Evolutionary conservation across 2,113 vertebrate species (phyloP).

Genomic region (Phalacrocorax brasilianus): DNA sequence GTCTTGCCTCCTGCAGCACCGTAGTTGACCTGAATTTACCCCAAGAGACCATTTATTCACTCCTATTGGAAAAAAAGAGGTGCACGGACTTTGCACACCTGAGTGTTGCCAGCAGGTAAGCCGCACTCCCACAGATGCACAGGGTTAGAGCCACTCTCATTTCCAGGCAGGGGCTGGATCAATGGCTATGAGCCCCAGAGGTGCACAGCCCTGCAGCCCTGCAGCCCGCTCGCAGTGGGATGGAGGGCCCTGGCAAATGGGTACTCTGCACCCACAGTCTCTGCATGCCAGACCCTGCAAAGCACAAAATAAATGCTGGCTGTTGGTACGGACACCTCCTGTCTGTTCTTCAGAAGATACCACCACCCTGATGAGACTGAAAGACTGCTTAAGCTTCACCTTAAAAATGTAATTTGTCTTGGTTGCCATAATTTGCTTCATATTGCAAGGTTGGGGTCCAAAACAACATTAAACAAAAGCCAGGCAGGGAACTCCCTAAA

Average conservation of each 20-base stretch:
- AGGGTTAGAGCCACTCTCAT: background rate
- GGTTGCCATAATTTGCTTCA: background rate
- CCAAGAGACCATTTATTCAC: background rate
- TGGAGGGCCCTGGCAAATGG: fast-evolving
- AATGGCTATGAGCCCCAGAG: background rate
- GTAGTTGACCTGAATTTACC: background rate
- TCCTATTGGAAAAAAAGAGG: background rate
- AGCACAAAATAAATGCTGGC: background rate
- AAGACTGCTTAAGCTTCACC: background rate
- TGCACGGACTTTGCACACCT: background rate
- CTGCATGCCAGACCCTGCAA: background rate
- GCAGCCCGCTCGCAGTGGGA: background rate
- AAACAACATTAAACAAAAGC: background rate
- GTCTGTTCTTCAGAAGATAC: background rate
- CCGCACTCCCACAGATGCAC: background rate
- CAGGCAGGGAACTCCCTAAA: background rate
- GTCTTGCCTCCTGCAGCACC: background rate
- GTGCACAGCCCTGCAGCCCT: background rate
- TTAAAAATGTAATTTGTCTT: background rate
- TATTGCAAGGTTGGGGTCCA: background rate
- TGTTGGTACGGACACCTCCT: background rate
- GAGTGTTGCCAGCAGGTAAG: background rate
- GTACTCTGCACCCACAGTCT: background rate
- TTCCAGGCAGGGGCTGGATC: background rate
- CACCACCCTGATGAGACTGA: background rate